phyloP scores from a whole-genome alignment of 2,113 vertebrate species.

The Raja brachyura region DNA sequence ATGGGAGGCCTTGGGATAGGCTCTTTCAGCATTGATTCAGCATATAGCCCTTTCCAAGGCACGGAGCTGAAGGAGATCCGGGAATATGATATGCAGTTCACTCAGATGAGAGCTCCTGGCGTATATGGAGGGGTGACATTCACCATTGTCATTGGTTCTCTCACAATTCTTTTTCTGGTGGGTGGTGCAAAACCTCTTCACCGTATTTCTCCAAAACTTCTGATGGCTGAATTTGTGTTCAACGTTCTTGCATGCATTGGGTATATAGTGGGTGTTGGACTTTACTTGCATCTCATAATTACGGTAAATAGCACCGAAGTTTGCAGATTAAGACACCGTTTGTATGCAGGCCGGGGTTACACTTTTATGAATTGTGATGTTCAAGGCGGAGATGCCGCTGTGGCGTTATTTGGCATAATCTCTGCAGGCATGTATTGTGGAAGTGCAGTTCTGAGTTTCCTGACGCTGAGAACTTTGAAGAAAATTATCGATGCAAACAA shows the following conservation, averaged over 20 bases:
- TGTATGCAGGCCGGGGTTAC: slow-evolving; percentile 67
- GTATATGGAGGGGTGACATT: slow-evolving; percentile 70
- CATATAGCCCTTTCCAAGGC: slow-evolving; percentile 71
- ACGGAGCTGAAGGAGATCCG: slow-evolving; percentile 65
- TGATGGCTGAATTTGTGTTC: slow-evolving; percentile 61
- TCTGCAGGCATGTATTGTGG: slow-evolving; percentile 58
- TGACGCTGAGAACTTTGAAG: background rate
- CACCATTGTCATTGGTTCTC: slow-evolving; percentile 53
- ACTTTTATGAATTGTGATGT: slow-evolving; percentile 76
- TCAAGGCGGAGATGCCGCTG: slow-evolving; percentile 63
- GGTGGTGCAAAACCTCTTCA: slow-evolving; percentile 64
- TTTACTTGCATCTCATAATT: slow-evolving; percentile 74
- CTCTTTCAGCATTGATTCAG: slow-evolving; percentile 59
- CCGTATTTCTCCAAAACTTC: slow-evolving; percentile 53
- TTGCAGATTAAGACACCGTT: slow-evolving; percentile 59
- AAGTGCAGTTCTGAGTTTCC: slow-evolving; percentile 46
- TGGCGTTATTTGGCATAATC: slow-evolving; percentile 62
- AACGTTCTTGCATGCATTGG: slow-evolving; percentile 53
- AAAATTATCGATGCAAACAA: background rate
- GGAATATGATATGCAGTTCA: slow-evolving; percentile 74
- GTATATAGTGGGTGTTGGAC: slow-evolving; percentile 64
- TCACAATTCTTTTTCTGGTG: slow-evolving; percentile 71
- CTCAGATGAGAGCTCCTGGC: slow-evolving; percentile 75
- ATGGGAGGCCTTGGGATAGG: slow-evolving; percentile 49
- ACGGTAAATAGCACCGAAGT: slow-evolving; percentile 66